A percentile compares a stretch with the other conserved stretches of the same genome.
Evolutionary conservation across 2,888 invertebrate genomes (phyloP).

Genomic region (Chrysolina oricalcia): DNA sequence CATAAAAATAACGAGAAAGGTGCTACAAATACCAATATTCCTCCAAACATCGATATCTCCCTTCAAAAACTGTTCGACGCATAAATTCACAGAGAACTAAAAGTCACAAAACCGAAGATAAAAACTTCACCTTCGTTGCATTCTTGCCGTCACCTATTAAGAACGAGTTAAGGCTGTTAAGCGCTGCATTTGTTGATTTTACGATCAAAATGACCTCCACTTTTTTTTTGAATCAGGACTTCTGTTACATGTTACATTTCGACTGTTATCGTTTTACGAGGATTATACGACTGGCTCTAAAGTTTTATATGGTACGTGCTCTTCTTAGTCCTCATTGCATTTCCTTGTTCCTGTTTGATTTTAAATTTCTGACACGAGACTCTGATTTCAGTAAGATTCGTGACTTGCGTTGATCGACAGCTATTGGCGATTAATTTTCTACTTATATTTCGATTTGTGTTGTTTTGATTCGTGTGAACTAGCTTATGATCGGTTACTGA

Average conservation of each 20-base stretch:
- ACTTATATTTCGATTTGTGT: background rate
- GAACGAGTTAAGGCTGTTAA: conserved; percentile 33
- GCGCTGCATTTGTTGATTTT: conserved; percentile 34
- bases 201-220: conserved; percentile 47
- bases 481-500: background rate
- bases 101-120: conserved; percentile 13
- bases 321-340: conserved; percentile 45
- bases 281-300: conserved; percentile 51
- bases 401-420: conserved; percentile 29
- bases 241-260: conserved; percentile 44
- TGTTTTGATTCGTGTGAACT: background rate
- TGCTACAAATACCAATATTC: background rate
- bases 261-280: conserved; percentile 46
- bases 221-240: conserved; percentile 34
- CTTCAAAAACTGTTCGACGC: background rate
- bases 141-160: background rate
- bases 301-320: conserved; percentile 48
- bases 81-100: conserved; percentile 23
- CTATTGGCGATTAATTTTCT: background rate
- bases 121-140: conserved; percentile 2
- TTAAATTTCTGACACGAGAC: conserved; percentile 36
- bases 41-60: background rate
- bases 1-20: background rate
- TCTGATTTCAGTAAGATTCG: conserved; percentile 46
- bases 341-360: conserved; percentile 52